Conservation (phyloP, 1,140 invertebrate genomes). For the Helicoverpa armigera region DNA sequence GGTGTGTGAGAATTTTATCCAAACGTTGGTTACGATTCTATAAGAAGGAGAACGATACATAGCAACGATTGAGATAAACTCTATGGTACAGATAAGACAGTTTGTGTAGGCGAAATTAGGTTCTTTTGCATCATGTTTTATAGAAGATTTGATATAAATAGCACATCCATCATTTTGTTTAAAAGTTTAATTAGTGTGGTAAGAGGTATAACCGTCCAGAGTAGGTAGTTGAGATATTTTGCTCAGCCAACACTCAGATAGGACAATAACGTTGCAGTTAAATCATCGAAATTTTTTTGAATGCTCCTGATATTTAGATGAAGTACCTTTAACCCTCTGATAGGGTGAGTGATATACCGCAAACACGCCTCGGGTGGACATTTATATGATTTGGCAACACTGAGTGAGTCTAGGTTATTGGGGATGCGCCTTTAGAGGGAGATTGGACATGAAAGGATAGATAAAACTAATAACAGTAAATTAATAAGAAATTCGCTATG, state of each 20-base stretch:
- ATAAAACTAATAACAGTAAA: neutral
- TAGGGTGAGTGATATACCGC: neutral
- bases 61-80: neutral
- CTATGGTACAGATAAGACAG: neutral
- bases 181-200: neutral
- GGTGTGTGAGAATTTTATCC: neutral
- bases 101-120: neutral
- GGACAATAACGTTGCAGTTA: neutral
- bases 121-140: neutral
- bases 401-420: neutral
- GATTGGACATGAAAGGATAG: neutral
- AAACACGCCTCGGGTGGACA: neutral
- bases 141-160: neutral
- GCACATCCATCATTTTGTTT: slow-evolving; percentile 21
- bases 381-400: neutral
- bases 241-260: slow-evolving; percentile 4
- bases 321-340: neutral
- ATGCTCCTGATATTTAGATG: slow-evolving; percentile 24
- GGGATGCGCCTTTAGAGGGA: neutral
- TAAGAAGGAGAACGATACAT: slow-evolving; percentile 5
- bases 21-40: neutral
- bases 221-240: neutral
- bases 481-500: neutral
- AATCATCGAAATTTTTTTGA: slow-evolving; percentile 1
- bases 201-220: neutral